phyloP scores from a whole-genome alignment of 2,888 invertebrate genomes.

The Phasia obesa region DNA sequence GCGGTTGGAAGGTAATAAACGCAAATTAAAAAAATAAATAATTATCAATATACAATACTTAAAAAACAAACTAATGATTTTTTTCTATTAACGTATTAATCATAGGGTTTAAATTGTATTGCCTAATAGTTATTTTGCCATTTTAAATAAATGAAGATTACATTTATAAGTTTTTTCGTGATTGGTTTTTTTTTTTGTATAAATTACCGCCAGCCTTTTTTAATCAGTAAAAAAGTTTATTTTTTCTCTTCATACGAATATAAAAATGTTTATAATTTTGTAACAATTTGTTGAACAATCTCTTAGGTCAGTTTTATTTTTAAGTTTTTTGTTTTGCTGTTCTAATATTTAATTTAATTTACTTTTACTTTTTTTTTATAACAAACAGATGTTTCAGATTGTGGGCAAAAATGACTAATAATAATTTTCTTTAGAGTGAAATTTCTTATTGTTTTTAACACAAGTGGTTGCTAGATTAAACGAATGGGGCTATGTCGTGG shows the following conservation, averaged over 20 bases:
- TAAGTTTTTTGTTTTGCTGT: conserved; percentile 1
- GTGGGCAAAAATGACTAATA: conserved; percentile 19
- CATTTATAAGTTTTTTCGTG: background rate
- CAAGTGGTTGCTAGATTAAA: background rate
- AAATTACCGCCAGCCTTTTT: background rate
- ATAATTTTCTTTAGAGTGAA: background rate
- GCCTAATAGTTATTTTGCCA: conserved; percentile 11
- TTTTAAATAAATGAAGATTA: conserved; percentile 5
- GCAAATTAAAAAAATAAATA: conserved; percentile 12
- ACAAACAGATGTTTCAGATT: conserved; percentile 6
- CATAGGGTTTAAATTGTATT: conserved; percentile 14
- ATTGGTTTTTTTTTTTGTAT: too few species aligned
- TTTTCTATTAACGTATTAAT: conserved; percentile 10
- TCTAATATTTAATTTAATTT: conserved; percentile 39
- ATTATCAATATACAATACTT: conserved; percentile 16
- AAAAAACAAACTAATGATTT: conserved; percentile 45
- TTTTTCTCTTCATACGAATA: background rate
- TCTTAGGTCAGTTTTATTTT: conserved; percentile 67
- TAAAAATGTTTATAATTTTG: conserved; percentile 12
- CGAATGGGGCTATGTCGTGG: background rate
- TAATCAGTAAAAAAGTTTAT: background rate
- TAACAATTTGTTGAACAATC: conserved; percentile 9
- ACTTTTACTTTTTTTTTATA: conserved; percentile 19
- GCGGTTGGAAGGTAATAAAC: conserved; percentile 23
- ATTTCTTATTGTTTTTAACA: background rate